phyloP scores from a whole-genome alignment of 2,113 vertebrate genomes.

The Actenoides lindsayi region DNA sequence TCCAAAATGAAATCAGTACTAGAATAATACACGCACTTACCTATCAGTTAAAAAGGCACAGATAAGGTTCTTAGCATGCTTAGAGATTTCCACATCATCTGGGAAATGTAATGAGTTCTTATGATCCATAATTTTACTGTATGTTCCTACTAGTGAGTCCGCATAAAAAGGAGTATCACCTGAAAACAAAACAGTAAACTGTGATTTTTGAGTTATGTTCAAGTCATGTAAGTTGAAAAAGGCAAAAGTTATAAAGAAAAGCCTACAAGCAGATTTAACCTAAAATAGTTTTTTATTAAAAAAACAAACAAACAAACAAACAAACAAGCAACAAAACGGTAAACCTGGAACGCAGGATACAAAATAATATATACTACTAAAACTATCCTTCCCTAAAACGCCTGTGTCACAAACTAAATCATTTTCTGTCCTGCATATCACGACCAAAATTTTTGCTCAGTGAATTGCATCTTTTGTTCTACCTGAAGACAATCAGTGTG shows the following conservation, averaged over 20 bases:
- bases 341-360: background rate
- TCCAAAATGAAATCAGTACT: background rate
- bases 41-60: slow-evolving; percentile 98
- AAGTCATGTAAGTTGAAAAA: background rate
- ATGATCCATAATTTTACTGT: slow-evolving; percentile 99
- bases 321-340: too few relatives aligned
- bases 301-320: background rate
- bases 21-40: slow-evolving; percentile 67
- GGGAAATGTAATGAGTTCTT: slow-evolving; percentile 98
- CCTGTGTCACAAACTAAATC: background rate
- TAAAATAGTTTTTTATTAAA: background rate
- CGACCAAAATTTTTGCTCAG: background rate
- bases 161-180: slow-evolving; percentile 98
- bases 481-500: background rate
- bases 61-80: slow-evolving; percentile 96
- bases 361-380: background rate
- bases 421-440: background rate
- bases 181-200: slow-evolving; percentile 66
- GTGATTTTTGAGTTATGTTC: background rate
- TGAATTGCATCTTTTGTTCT: background rate
- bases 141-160: slow-evolving; percentile 97
- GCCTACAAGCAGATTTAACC: background rate
- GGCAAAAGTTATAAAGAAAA: background rate
- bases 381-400: background rate
- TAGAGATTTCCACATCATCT: slow-evolving; percentile 97